Evolutionary conservation across 2,113 vertebrate genomes (phyloP), one percentile per base, ranked within the genome.

Genomic region (Barnardius zonarius): DNA sequence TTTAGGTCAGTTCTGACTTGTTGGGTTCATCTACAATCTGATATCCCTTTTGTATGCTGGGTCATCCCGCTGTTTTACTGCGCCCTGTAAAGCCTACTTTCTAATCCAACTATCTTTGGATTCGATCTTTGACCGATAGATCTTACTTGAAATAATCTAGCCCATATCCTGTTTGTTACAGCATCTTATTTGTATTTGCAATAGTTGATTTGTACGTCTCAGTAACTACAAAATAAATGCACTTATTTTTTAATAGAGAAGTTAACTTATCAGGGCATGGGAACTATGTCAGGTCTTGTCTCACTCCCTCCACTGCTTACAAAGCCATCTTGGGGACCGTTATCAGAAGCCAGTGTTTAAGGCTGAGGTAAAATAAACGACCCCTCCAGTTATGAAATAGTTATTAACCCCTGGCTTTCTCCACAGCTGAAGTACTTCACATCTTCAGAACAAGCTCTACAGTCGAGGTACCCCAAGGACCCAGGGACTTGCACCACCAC

Each of bases 391-490:
- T 41, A 33, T 5, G 5, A n/a, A 30, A 7, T 23, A 6, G 52
- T 78, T 41, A 20, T 8, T 51, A 23, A 46, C 11, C 17, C 17
- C 64, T 5, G 31, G 3, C 25, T 49, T 64, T 90, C 44, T 57
- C 33, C 67, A 61, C 13, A 20, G 31, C 44, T 20, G 5, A 14
- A 64, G 23, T 8, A 17, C 16, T 68, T 35, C 27, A 6, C 7
- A 13, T 11, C 19, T 33, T n/a, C 52, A 39, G 35, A n/a, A 30
- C 8, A 37, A 19, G 7, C 17, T 25, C 33, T 14, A 9, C 17
- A 33, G 24, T 1, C 3, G 6, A 43, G 18, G 28, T 11, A 2
- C 10, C 9, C 10, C 3, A 23, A 15, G 13, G 13, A 25, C 41
- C 2, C 79, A 8, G 41, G 1, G 17, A 3, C 35, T 8, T 52